A percentile compares a stretch with the other conserved stretches of the same genome.
These are phyloP conservation scores for Calephelis nemesis DNA, from an alignment of 1,140 invertebrate species.

Conservation along the genomic window DNA sequence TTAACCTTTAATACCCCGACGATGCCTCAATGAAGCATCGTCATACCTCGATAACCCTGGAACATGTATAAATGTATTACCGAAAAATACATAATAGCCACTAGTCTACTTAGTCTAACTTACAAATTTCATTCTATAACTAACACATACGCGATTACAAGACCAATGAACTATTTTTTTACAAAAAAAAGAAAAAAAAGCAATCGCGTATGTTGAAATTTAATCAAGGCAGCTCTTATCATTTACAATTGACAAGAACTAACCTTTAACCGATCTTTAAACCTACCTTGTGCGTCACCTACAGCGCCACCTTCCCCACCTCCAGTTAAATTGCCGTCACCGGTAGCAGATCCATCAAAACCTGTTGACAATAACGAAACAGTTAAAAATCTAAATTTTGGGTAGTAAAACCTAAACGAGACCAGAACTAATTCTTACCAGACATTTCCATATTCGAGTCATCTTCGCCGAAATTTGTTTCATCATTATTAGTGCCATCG, in stretches of 20 bases:
- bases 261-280: constrained; percentile 45
- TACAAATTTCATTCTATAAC: constrained; percentile 73
- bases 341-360: constrained; percentile 76
- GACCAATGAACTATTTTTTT: constrained; percentile 1
- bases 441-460: constrained; percentile 80
- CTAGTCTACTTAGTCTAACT: constrained; percentile 49
- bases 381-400: background rate
- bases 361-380: constrained; percentile 44
- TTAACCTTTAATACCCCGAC: constrained; percentile 22
- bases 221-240: constrained; percentile 32
- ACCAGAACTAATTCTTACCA: constrained; percentile 53
- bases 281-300: constrained; percentile 80
- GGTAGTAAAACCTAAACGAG: background rate
- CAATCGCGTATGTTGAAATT: constrained; percentile 37
- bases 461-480: constrained; percentile 79
- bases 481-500: constrained; percentile 73
- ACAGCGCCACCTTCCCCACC: constrained; percentile 76
- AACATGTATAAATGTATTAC: constrained; percentile 37
- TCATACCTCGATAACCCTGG: constrained; percentile 31
- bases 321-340: constrained; percentile 75
- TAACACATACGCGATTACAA: constrained; percentile 35
- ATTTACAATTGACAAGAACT: constrained; percentile 33
- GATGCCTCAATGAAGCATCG: constrained; percentile 27
- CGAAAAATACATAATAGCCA: constrained; percentile 36
- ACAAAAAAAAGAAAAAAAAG: constrained; percentile 2